Percentiles rank a stretch among this genome's conserved stretches.
Conservation (phyloP, 1,140 invertebrate genomes). For the Carposina sasakii region DNA sequence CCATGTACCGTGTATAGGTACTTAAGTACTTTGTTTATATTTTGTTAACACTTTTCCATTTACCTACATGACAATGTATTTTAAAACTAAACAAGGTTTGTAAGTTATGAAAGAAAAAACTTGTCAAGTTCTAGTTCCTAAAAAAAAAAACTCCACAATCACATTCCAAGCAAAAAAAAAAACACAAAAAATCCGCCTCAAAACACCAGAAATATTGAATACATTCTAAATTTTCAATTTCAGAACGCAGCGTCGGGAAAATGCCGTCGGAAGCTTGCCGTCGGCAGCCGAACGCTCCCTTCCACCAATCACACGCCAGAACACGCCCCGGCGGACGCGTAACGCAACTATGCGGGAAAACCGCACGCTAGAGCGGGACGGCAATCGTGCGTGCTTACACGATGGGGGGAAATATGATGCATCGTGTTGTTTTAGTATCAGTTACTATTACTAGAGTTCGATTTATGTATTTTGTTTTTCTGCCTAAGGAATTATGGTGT, state of each 20-base stretch:
- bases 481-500: too few species aligned
- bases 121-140: neutral
- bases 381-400: slow-evolving; percentile 45
- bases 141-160: neutral
- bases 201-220: slow-evolving; percentile 20
- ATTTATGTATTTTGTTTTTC: slow-evolving; percentile 46
- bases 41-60: too few species aligned
- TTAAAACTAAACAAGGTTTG: too few species aligned
- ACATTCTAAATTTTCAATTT: too few species aligned
- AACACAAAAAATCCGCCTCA: too few species aligned
- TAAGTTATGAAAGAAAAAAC: neutral
- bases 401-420: slow-evolving; percentile 65
- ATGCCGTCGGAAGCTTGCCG: slow-evolving; percentile 51
- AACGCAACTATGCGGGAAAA: slow-evolving; percentile 39
- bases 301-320: slow-evolving; percentile 53
- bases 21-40: too few species aligned
- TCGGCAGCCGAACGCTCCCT: slow-evolving; percentile 36
- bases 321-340: slow-evolving; percentile 50
- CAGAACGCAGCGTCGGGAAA: slow-evolving; percentile 61
- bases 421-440: slow-evolving; percentile 67
- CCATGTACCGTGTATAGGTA: too few species aligned
- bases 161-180: neutral
- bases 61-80: too few species aligned
- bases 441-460: slow-evolving; percentile 60
- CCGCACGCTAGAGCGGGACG: slow-evolving; percentile 27